Conservation (phyloP, 2,113 vertebrate genomes). For the Rhadina sibilatrix region DNA sequence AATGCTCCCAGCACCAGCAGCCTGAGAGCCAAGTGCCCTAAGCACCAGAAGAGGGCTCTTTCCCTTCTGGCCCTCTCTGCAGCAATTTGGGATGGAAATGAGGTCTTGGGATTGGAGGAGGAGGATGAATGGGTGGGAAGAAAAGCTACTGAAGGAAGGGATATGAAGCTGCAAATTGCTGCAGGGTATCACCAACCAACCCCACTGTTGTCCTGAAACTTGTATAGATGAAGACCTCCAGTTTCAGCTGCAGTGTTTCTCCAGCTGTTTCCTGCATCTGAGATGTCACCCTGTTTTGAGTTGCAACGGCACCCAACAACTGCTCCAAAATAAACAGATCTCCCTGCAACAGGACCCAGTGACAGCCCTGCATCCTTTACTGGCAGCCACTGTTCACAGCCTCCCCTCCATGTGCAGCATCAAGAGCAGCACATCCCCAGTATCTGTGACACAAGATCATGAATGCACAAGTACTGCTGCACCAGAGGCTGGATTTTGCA, state of each 20-base stretch:
- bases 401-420: fast-evolving
- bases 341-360: not conserved
- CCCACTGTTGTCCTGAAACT: not conserved
- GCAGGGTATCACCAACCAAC: not conserved
- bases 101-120: not conserved
- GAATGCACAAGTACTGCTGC: not conserved
- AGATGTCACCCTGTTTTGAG: not conserved
- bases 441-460: fast-evolving
- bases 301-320: not conserved
- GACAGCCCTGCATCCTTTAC: not conserved
- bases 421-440: fast-evolving
- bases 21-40: not conserved
- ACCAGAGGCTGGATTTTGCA: fast-evolving
- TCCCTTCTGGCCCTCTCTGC: not conserved
- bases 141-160: not conserved
- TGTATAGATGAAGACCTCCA: not conserved
- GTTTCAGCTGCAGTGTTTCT: not conserved
- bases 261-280: not conserved
- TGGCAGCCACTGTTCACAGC: fast-evolving
- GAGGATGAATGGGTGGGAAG: not conserved
- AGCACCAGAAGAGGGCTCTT: fast-evolving
- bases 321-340: fast-evolving
- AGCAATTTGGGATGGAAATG: not conserved
- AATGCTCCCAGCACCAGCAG: not conserved
- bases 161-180: not conserved